These are phyloP conservation scores for Crossaster papposus DNA, from an alignment of 53 echinoderm and acorn worm genomes.

Conservation along the genomic window DNA sequence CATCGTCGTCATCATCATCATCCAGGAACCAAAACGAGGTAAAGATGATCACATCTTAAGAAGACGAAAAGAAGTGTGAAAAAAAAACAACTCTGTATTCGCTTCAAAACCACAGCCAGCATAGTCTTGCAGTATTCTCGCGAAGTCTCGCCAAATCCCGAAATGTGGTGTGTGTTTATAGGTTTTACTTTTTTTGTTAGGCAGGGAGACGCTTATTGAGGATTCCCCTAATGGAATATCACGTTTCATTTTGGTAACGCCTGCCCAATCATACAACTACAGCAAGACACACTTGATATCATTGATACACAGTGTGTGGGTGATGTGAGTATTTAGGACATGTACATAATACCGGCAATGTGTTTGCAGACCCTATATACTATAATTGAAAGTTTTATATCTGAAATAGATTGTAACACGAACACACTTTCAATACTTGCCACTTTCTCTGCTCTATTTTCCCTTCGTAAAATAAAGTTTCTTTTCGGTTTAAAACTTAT, in stretches of 20 bases:
- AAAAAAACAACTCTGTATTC: not conserved
- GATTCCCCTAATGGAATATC: not conserved
- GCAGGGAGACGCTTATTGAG: slow-evolving; percentile 11
- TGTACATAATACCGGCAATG: slow-evolving; percentile 33
- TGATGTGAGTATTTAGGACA: slow-evolving; percentile 13
- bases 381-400: not conserved
- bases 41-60: slow-evolving; percentile 55
- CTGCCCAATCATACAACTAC: slow-evolving; percentile 27
- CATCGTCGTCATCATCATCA: too few species aligned
- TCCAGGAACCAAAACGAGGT: slow-evolving; percentile 46
- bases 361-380: not conserved
- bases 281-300: slow-evolving; percentile 38
- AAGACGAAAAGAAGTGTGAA: not conserved
- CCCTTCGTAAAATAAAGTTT: not conserved
- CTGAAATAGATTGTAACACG: slow-evolving; percentile 21
- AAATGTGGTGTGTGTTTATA: slow-evolving; percentile 26
- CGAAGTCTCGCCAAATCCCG: slow-evolving; percentile 40
- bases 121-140: slow-evolving; percentile 23
- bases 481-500: not conserved
- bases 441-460: not conserved
- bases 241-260: not conserved
- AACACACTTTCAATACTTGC: slow-evolving; percentile 4
- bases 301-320: not conserved
- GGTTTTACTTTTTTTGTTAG: not conserved
- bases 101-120: slow-evolving; percentile 13